A percentile compares a stretch with the other conserved stretches of the same genome.
phyloP scores from a whole-genome alignment of 2,888 invertebrate genomes.

The Xestobium rufovillosum region DNA sequence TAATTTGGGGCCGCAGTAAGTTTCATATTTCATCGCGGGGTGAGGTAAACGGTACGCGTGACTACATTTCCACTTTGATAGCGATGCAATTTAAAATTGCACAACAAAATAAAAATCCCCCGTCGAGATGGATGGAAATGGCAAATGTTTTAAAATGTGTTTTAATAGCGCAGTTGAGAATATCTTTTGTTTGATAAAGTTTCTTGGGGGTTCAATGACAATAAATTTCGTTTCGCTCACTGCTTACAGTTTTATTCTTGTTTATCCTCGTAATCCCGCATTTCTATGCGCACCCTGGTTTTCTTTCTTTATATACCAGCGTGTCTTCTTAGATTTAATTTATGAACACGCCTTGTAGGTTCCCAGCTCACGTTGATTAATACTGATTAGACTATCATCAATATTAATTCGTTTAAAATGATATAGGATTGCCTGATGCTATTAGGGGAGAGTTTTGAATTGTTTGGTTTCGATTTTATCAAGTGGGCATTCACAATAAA shows the following conservation, averaged over 20 bases:
- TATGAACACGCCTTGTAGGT: too few species aligned
- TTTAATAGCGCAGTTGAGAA: too few species aligned
- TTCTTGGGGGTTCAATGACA: too few species aligned
- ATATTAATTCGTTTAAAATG: constrained; percentile 28
- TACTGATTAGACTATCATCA: constrained; percentile 29
- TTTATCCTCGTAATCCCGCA: constrained; percentile 12
- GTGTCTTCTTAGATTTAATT: constrained; percentile 15
- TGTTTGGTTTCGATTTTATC: constrained; percentile 21
- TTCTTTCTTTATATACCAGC: constrained; percentile 10
- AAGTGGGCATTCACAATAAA: constrained; percentile 18
- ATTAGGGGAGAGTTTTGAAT: constrained; percentile 1
- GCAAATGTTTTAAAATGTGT: too few species aligned
- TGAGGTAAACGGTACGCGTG: too few species aligned
- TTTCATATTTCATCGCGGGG: too few species aligned
- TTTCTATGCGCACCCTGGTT: constrained; percentile 9
- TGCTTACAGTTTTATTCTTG: constrained; percentile 12
- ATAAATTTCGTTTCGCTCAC: constrained; percentile 9
- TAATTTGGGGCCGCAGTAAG: too few species aligned
- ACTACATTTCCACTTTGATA: too few species aligned
- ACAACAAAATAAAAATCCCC: too few species aligned
- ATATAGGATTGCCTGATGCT: constrained; percentile 12
- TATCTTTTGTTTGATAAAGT: too few species aligned
- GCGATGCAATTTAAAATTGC: too few species aligned
- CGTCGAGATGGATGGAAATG: too few species aligned
- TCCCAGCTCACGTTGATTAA: constrained; percentile 23